Evolutionary conservation across 2,888 invertebrate species (phyloP).

Genomic region (Parelbella ahira): DNA sequence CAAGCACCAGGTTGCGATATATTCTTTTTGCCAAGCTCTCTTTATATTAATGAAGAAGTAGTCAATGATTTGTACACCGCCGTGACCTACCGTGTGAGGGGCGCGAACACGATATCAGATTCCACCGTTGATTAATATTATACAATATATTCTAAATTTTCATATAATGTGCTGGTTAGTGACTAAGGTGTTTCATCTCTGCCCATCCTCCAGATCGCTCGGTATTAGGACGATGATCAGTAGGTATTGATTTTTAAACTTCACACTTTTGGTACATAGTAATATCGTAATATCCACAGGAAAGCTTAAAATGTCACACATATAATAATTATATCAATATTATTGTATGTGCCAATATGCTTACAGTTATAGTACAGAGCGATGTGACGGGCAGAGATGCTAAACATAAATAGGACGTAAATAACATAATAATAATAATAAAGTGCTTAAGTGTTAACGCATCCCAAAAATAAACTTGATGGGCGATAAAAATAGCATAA

Average conservation of each 20-base stretch:
- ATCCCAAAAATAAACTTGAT: constrained; percentile 34
- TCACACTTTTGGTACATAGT: no score
- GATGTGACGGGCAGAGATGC: no score
- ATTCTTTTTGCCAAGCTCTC: constrained; percentile 67
- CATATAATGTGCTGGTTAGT: constrained; percentile 58
- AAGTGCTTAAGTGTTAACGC: constrained; percentile 52
- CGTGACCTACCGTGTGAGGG: background rate
- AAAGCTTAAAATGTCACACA: no score
- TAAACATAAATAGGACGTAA: constrained; percentile 63
- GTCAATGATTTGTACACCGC: constrained; percentile 10
- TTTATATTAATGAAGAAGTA: constrained; percentile 44
- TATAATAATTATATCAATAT: no score
- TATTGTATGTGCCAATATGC: no score
- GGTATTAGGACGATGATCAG: no score
- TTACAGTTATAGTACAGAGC: no score
- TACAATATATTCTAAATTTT: constrained; percentile 35
- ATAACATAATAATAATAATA: constrained; percentile 44
- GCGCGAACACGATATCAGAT: background rate
- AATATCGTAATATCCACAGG: no score
- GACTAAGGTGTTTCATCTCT: no score
- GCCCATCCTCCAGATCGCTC: no score
- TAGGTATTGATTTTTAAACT: no score
- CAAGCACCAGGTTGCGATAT: constrained; percentile 77
- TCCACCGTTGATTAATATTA: constrained; percentile 4
- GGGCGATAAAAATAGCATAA: constrained; percentile 21